These are phyloP conservation scores for Ischnus inquisitorius DNA, from an alignment of 2,888 invertebrate species.

Conservation along the genomic window DNA sequence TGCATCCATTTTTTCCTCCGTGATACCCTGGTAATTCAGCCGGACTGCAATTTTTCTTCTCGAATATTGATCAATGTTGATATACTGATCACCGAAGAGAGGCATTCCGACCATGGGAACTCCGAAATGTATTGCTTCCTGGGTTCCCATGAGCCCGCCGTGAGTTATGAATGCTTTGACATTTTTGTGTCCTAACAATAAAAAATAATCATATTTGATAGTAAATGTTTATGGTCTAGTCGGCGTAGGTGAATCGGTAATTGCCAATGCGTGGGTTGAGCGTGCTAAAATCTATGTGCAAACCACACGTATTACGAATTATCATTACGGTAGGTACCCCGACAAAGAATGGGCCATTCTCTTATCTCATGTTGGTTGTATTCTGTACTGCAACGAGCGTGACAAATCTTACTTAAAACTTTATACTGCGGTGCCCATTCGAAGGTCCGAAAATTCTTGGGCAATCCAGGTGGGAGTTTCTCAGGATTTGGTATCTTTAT, in stretches of 20 bases:
- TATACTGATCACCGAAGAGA: slow-evolving; percentile 74
- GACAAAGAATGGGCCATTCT: no score
- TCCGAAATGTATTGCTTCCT: slow-evolving; percentile 74
- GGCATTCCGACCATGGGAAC: slow-evolving; percentile 77
- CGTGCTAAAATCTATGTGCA: no score
- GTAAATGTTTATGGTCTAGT: not conserved
- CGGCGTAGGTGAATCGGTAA: no score
- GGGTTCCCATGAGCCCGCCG: slow-evolving; percentile 75
- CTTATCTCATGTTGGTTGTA: no score
- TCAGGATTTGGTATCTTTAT: slow-evolving; percentile 73
- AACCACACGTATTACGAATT: no score
- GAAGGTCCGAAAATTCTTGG: slow-evolving; percentile 72
- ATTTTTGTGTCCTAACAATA: slow-evolving; percentile 79
- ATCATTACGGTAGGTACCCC: no score
- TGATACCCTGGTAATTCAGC: slow-evolving; percentile 72
- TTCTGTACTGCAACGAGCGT: not conserved
- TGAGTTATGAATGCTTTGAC: slow-evolving; percentile 80
- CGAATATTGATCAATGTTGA: slow-evolving; percentile 75
- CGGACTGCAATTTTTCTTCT: slow-evolving; percentile 73
- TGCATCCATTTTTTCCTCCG: slow-evolving; percentile 69
- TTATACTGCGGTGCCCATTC: slow-evolving; percentile 78
- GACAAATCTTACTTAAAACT: slow-evolving; percentile 73
- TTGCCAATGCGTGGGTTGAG: no score
- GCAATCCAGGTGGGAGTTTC: slow-evolving; percentile 74
- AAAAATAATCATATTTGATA: not conserved